These are phyloP conservation scores for Leptodactylus fallax DNA, from an alignment of 2,797 vertebrate genomes.

Conservation along the genomic window DNA sequence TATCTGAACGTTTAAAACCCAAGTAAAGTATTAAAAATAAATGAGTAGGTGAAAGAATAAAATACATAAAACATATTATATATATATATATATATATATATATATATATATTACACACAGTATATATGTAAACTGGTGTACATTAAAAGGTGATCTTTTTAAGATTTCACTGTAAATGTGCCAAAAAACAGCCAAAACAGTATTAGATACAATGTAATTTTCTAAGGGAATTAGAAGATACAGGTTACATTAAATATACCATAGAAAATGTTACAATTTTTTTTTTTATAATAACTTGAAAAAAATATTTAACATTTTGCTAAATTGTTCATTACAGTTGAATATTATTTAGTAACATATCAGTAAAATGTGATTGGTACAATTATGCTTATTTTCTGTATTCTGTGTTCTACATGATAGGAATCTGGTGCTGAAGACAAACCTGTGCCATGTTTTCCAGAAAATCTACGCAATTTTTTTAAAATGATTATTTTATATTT, in stretches of 20 bases:
- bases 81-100: too few species aligned
- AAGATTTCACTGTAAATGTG: background rate
- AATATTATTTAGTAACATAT: conserved; percentile 7
- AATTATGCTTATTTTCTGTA: background rate
- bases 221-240: background rate
- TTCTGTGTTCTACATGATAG: background rate
- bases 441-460: conserved; percentile 16
- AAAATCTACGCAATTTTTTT: background rate
- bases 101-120: too few species aligned
- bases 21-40: too few species aligned
- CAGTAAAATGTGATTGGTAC: background rate
- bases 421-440: background rate
- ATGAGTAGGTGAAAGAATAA: too few species aligned
- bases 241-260: background rate
- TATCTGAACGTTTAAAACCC: too few species aligned
- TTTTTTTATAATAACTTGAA: background rate
- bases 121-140: too few species aligned
- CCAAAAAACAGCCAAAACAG: conserved; percentile 33
- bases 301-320: background rate
- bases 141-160: background rate
- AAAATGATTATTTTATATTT: background rate
- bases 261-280: background rate
- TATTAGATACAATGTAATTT: background rate
- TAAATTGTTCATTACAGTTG: background rate
- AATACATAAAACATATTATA: too few species aligned